phyloP scores from a whole-genome alignment of 2,797 vertebrate genomes.

The Emys orbicularis region DNA sequence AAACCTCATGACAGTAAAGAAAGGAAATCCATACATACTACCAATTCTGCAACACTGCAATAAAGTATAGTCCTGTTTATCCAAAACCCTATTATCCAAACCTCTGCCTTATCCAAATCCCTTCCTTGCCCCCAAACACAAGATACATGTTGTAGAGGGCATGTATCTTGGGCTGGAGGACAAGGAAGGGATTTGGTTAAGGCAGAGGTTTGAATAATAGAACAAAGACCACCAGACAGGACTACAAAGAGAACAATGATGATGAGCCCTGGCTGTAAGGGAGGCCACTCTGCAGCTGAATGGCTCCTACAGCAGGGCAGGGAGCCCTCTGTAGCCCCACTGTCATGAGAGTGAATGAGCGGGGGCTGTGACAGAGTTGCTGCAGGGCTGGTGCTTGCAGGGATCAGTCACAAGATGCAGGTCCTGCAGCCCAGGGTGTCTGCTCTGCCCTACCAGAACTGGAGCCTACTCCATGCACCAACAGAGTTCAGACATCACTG shows the following conservation, averaged over 20 bases:
- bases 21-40: rapidly evolving
- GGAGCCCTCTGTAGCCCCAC: background rate
- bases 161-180: background rate
- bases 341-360: background rate
- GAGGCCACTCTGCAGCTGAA: background rate
- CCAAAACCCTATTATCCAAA: background rate
- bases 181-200: background rate
- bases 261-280: background rate
- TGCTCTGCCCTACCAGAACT: too few relatives aligned
- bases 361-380: background rate
- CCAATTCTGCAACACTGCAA: background rate
- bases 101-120: background rate
- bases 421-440: background rate
- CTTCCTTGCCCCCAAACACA: background rate
- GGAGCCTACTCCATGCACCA: background rate
- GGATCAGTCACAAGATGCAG: background rate
- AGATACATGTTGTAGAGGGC: background rate
- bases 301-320: background rate
- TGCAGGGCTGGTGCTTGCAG: background rate
- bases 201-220: background rate
- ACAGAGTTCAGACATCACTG: background rate
- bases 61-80: background rate
- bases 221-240: background rate
- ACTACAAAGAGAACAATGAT: background rate
- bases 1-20: background rate